Percentiles rank a stretch among this genome's conserved stretches.
Conservation (phyloP, 1,140 invertebrate species). For the Aphelenchoides fujianensis region DNA sequence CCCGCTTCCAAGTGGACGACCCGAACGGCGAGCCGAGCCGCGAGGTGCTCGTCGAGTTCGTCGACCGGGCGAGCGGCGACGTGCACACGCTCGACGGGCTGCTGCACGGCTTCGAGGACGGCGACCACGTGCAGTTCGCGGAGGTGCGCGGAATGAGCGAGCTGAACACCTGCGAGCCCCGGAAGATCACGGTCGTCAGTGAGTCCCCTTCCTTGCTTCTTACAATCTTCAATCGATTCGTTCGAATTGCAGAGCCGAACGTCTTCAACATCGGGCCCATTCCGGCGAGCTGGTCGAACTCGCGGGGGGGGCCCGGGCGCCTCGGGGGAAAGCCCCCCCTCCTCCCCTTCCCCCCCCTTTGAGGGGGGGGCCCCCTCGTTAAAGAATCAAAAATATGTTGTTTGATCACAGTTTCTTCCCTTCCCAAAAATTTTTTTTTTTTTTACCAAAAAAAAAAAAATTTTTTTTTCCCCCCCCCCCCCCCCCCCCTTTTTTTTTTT, state of each 20-base stretch:
- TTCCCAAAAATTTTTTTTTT: too few species aligned
- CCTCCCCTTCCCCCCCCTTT: too few species aligned
- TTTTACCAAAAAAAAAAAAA: too few species aligned
- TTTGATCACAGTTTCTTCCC: too few species aligned
- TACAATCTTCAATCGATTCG: too few species aligned
- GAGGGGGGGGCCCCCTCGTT: too few species aligned
- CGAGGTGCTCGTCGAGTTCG: slow-evolving; percentile 62
- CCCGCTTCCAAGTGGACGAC: slow-evolving; percentile 64
- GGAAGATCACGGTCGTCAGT: slow-evolving; percentile 76
- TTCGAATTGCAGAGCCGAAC: slow-evolving; percentile 71
- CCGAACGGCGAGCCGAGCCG: slow-evolving; percentile 65
- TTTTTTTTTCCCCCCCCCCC: too few species aligned
- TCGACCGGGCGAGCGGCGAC: slow-evolving; percentile 58
- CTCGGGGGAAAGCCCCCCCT: too few species aligned
- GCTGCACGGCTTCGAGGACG: slow-evolving; percentile 73
- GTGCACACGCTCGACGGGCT: slow-evolving; percentile 66
- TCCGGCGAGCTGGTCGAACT: slow-evolving; percentile 64
- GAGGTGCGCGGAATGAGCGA: slow-evolving; percentile 91
- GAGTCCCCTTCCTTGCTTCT: too few species aligned
- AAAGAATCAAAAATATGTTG: too few species aligned
- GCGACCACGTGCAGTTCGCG: slow-evolving; percentile 88
- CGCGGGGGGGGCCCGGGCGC: too few species aligned
- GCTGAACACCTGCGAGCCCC: slow-evolving; percentile 81
- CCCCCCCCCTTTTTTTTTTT: too few species aligned
- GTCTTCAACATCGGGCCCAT: slow-evolving; percentile 96